Evolutionary conservation across 2,797 vertebrate species (phyloP).

Genomic region (Euphonia xanthogaster): DNA sequence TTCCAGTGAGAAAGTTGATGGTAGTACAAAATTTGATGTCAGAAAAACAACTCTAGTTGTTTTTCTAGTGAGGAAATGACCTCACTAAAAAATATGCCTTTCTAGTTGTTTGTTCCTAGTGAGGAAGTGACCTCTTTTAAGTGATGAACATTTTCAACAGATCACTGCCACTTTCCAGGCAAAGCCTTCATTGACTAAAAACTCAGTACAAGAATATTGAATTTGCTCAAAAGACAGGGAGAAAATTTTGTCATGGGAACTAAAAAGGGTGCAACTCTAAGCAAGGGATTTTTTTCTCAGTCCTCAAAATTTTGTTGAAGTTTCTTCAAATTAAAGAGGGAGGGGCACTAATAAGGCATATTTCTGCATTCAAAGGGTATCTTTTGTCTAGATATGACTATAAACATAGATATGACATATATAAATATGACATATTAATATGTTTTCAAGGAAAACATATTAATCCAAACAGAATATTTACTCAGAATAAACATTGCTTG

Average conservation of each 20-base stretch:
- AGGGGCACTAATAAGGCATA: neutral
- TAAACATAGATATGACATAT: no score
- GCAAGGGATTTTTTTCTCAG: neutral
- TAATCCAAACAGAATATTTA: neutral
- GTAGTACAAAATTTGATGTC: neutral
- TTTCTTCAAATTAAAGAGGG: neutral
- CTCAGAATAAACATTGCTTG: neutral
- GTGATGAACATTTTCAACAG: neutral
- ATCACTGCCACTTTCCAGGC: neutral
- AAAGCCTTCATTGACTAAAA: neutral
- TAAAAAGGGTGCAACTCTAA: neutral
- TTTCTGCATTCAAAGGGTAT: neutral
- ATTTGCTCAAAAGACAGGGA: neutral
- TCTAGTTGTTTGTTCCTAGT: no score
- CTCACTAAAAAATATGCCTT: no score
- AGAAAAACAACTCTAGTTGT: neutral
- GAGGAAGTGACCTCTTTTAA: neutral
- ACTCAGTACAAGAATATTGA: neutral
- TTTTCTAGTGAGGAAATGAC: neutral
- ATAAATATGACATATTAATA: no score
- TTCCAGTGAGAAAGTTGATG: neutral
- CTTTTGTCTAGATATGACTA: neutral
- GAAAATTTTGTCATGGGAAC: neutral
- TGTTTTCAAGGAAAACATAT: neutral
- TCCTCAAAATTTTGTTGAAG: neutral